Base-by-base conservation (phyloP, 2,797 vertebrate species). In the Tapirus indicus region DNA sequence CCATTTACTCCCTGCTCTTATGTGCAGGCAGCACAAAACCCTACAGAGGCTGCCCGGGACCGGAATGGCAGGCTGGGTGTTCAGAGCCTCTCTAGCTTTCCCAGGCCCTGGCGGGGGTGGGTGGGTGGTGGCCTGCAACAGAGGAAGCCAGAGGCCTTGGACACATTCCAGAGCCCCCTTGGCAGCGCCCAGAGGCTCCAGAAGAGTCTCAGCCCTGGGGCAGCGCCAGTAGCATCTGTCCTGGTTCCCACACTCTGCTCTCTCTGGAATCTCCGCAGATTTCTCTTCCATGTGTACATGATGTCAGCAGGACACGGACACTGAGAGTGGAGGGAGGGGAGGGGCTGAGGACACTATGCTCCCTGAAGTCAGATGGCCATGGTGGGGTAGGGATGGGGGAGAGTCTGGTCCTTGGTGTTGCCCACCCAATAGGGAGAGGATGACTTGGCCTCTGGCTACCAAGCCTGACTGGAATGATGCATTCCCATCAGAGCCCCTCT, bases 171-270 rank as follows among this genome's bases (percentile, higher is more conserved):
- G 95, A 94, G 87, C 89, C 94, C 95, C 93, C 71, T 89, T 97
- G 97, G 95, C 97, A 98, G 89, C 75, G 41, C 92, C 97, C 95
- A 86, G 97, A 92, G 87, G 75, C 84, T 97, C 86, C 27, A 27
- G 83, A 87, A 91, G 62, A 89, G 74, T 41, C 93, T 62, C 27
- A 4, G 91, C 77, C 77, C 86, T 77, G 91, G 68, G 93, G 56
- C 64, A 32, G 97, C 1, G 75, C 97, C 98, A 97, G 82, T 66
- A 77, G 92, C 96, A 97, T 98, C 95, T 97, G 96, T 88, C 91
- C n/a, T 52, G 60, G 93, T 98, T 98, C 98, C 97, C 98, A 98
- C 98, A 98, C 97, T 98, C 97, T 8, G 80, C 95, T 64, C 89
- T 84, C 66, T 93, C 95, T 93, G 97, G 98, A 97, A 98, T 98